phyloP scores from a whole-genome alignment of 2,113 vertebrate genomes.

The Podilymbus podiceps region DNA sequence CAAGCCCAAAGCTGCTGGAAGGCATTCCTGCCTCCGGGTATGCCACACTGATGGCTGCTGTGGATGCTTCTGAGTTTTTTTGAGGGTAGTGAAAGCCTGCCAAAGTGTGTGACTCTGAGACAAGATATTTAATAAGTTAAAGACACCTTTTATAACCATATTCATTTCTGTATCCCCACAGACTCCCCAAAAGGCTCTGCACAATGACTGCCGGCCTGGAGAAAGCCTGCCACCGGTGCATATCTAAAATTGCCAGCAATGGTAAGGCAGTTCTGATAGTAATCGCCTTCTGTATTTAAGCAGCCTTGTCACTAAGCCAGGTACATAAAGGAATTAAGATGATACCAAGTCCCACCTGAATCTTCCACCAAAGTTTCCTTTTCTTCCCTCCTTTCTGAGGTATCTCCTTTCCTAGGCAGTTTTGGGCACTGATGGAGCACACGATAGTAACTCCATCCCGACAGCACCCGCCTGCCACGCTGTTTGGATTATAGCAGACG shows the following conservation, averaged over 20 bases:
- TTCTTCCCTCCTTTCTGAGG: background rate
- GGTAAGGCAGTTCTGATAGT: constrained; percentile 55
- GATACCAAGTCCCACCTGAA: background rate
- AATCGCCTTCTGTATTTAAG: rapidly evolving
- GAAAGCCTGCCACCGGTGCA: constrained; percentile 71
- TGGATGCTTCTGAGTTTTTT: background rate
- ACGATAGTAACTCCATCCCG: background rate
- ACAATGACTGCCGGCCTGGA: constrained; percentile 69
- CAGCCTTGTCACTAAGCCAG: background rate
- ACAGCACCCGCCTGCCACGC: background rate
- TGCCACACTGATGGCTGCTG: background rate
- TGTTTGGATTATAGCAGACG: background rate
- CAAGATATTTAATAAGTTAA: background rate
- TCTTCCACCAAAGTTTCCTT: background rate
- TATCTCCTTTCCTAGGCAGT: background rate
- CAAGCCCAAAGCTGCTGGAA: background rate
- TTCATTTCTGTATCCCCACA: background rate
- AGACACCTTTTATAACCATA: background rate
- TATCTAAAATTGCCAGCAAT: constrained; percentile 73
- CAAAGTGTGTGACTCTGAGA: background rate
- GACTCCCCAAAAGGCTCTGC: background rate
- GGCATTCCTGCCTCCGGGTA: background rate
- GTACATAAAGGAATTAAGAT: background rate
- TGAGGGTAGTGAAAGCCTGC: background rate
- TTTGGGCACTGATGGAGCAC: background rate